These are phyloP conservation scores for Theonella swinhoei DNA, from an alignment of 37 sponge, comb jelly and placozoan genomes.

Conservation along the genomic window DNA sequence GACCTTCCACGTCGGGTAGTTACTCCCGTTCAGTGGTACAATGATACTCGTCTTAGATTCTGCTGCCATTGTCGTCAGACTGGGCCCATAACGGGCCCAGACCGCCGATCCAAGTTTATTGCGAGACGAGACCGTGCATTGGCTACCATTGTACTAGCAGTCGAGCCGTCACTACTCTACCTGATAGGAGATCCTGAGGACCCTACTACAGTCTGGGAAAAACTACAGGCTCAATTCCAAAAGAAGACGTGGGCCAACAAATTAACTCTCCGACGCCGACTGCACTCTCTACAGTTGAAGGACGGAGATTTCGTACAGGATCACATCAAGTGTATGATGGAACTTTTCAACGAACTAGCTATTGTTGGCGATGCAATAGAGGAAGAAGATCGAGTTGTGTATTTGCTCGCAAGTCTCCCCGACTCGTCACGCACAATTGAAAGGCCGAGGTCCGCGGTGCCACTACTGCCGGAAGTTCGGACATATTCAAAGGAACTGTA, in stretches of 20 bases:
- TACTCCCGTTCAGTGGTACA: too few relatives aligned
- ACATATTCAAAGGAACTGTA: conserved; percentile 48
- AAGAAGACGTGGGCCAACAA: conserved; percentile 58
- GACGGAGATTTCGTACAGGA: conserved; percentile 37
- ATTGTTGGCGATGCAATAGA: conserved; percentile 27
- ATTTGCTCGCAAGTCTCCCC: conserved; percentile 52
- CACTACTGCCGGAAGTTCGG: conserved; percentile 35
- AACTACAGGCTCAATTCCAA: conserved; percentile 34
- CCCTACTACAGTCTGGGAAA: conserved; percentile 34
- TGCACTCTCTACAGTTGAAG: conserved; percentile 30
- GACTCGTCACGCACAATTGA: conserved; percentile 26
- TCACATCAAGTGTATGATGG: conserved; percentile 50
- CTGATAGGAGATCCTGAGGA: conserved; percentile 48
- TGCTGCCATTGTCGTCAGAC: too few relatives aligned
- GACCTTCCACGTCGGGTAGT: too few relatives aligned
- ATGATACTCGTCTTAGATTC: too few relatives aligned
- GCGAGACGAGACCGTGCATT: conserved; percentile 44
- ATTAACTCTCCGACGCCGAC: conserved; percentile 26
- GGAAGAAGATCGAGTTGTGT: conserved; percentile 46
- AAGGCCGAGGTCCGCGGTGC: conserved; percentile 20
- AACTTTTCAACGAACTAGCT: conserved; percentile 40
- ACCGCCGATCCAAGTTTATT: conserved; percentile 23
- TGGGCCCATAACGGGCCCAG: too few relatives aligned
- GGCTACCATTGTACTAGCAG: conserved; percentile 44
- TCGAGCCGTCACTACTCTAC: conserved; percentile 47